Conservation (phyloP, 92 coral and sea anemone genomes). For the Epizoanthus rinbou region DNA sequence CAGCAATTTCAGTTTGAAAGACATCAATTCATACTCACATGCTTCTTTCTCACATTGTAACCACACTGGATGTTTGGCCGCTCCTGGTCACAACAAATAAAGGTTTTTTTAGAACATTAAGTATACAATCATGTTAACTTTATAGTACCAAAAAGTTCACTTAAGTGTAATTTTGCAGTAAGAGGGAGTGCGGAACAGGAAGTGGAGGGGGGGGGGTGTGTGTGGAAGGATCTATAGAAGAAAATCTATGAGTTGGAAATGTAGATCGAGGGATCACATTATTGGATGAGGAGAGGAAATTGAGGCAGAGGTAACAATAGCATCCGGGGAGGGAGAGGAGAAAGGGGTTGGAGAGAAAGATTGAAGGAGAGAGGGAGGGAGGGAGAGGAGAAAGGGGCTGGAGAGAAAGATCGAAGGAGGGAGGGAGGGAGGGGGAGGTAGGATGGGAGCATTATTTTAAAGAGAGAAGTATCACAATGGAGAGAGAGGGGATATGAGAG, state of each 20-base stretch:
- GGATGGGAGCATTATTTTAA: too few species aligned
- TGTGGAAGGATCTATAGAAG: too few species aligned
- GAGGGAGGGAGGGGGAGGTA: too few species aligned
- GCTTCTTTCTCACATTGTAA: conserved; percentile 79
- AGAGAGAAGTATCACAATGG: too few species aligned
- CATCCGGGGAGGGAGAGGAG: too few species aligned
- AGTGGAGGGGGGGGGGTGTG: too few species aligned
- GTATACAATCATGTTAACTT: not conserved
- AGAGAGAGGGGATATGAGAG: too few species aligned
- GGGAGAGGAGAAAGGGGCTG: not conserved
- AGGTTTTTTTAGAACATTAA: not conserved
- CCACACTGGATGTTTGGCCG: conserved; percentile 92
- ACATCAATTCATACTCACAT: conserved; percentile 61
- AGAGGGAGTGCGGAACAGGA: not conserved
- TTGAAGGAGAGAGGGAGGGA: not conserved
- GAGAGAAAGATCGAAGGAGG: too few species aligned
- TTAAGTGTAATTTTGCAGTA: too few species aligned
- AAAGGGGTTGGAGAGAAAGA: not conserved
- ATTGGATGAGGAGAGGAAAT: not conserved
- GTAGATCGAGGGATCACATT: not conserved
- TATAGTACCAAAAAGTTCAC: not conserved
- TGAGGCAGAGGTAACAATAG: too few species aligned
- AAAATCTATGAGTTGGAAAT: not conserved
- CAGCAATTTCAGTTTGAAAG: not conserved
- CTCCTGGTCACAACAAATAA: conserved; percentile 32